Base-by-base conservation (phyloP, 2,797 vertebrate species). In the Sorex maritimensis region DNA sequence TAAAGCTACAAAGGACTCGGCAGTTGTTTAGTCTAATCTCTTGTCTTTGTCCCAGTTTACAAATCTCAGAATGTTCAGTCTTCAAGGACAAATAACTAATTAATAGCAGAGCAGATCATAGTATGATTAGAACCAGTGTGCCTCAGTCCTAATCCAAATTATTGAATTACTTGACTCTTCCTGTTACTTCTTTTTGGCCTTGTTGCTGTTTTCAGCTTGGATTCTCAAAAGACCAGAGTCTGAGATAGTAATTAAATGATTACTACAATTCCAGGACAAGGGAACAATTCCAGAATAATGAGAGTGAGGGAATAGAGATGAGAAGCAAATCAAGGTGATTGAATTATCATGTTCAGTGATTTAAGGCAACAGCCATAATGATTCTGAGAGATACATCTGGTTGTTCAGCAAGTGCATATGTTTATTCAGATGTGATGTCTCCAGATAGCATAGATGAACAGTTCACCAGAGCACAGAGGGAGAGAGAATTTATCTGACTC, bases 41-140 rank as follows among this genome's bases (percentile, higher is more conserved):
- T 86, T 21, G 85, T 67, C n/a, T 23, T 65, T 92, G 6, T 52
- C 49, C 79, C 21, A 38, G 80, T 90, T 91, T 63, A 68, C 30
- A 92, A 72, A 72, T 58, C 46, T 84, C 61, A 90, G 74, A 88
- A 85, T 88, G 28, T 90, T 88, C 69, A 5, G 65, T 94, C 6
- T 61, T 86, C 30, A 84, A 90, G 85, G 49, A 78, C 34, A 93
- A 82, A 86, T 84, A 74, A 26, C 49, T 52, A 52, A 44, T 69
- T 84, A 84, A 92, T 78, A 83, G 69, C 38, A 58, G 28, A 89
- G 30, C 26, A 49, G 86, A 7, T 84, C 67, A 79, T 30, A 93
- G 30, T 24, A 84, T 81, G 23, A 79, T 81, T 83, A 34, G 38
- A 91, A 55, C 17, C 78, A 72, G 0, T 41, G 6, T 78, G 14